A percentile compares a stretch with the other conserved stretches of the same genome.
These are phyloP conservation scores for Drosophila nigrodunni DNA, from an alignment of 1,140 invertebrate species.

Conservation along the genomic window DNA sequence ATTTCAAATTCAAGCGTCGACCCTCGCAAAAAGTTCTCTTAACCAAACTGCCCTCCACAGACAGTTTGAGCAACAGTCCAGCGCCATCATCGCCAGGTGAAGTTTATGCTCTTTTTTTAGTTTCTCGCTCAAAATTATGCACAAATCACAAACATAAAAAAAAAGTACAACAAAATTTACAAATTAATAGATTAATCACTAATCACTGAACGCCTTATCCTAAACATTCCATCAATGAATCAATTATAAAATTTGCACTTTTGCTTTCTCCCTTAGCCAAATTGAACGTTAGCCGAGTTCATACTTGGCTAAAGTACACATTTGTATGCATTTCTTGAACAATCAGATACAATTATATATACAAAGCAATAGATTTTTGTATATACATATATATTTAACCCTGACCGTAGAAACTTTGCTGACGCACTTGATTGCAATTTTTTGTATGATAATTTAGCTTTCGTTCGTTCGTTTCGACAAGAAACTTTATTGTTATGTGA, in stretches of 20 bases:
- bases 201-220: background rate
- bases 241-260: conserved; percentile 17
- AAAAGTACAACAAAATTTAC: background rate
- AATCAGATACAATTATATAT: conserved; percentile 4
- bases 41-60: conserved; percentile 85
- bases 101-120: conserved; percentile 38
- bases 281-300: conserved; percentile 16
- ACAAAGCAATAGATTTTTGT: background rate
- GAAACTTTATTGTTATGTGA: background rate
- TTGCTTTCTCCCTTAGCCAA: conserved; percentile 28
- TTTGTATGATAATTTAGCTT: conserved; percentile 37
- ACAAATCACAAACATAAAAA: conserved; percentile 32
- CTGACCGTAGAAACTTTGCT: conserved; percentile 24
- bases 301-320: conserved; percentile 39
- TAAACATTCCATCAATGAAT: conserved; percentile 10
- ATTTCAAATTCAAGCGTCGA: conserved; percentile 83
- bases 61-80: conserved; percentile 86
- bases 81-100: conserved; percentile 86
- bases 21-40: conserved; percentile 84
- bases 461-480: conserved; percentile 23
- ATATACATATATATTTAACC: conserved; percentile 26
- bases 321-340: conserved; percentile 60
- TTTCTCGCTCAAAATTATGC: conserved; percentile 30
- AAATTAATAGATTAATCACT: conserved; percentile 15
- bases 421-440: conserved; percentile 55